Evolutionary conservation across 1,140 invertebrate species (phyloP), one percentile per base, ranked within the genome.

Genomic region (Panulirus ornatus): DNA sequence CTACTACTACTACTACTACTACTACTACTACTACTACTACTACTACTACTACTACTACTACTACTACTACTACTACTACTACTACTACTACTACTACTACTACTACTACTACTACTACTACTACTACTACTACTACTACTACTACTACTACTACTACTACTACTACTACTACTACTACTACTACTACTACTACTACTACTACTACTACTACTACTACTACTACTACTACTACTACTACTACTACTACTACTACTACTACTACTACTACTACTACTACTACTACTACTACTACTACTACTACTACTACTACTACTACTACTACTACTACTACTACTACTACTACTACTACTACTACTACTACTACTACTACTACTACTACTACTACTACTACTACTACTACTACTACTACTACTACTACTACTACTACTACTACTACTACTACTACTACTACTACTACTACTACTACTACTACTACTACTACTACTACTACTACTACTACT

Each of bases 321-420:
- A 54, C 51, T 54, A 54, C 51, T 54, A 19, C 51, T 54, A 54
- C 51, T 54, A 54, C 51, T 54, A 54, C 51, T 54, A 54, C 51
- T 54, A 54, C 51, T 54, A 54, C 51, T 54, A 54, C 51, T 54
- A 54, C 51, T 19, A 54, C 51, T 19, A 54, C 51, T 54, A 54
- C 51, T 54, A 54, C 51, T 54, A 54, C 51, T 54, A 54, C 16
- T 54, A 54, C 51, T 54, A 54, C 51, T 54, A 54, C 51, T 54
- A 54, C 51, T 54, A 54, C 51, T 54, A 54, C 51, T 54, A 54
- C 51, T 54, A 54, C 16, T 54, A 54, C 51, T 54, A 54, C 51
- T 54, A 54, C 51, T 54, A 54, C 51, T 54, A 54, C 51, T 54
- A 54, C 51, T 54, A 54, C 51, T 54, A 54, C 51, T 54, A 54